Evolutionary conservation across 2,797 vertebrate genomes (phyloP).

Genomic region (Intellagama lesueurii): DNA sequence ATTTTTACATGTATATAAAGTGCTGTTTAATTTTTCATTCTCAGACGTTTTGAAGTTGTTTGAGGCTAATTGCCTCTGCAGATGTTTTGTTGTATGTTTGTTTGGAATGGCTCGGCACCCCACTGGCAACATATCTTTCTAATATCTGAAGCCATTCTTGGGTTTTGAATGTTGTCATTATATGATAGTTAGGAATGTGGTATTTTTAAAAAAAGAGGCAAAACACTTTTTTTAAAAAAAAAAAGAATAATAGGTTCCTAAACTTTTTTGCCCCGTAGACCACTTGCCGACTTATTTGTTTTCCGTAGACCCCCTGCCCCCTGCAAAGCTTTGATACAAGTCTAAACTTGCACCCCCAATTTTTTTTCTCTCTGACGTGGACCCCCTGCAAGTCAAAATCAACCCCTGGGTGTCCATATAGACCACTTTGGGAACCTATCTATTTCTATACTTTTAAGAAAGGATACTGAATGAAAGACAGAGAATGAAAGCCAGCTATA

Average conservation of each 20-base stretch:
- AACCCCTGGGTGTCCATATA: too few relatives aligned
- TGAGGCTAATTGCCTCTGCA: not conserved
- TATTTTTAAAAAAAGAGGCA: not conserved
- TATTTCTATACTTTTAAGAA: not conserved
- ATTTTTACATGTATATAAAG: not conserved
- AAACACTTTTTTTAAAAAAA: not conserved
- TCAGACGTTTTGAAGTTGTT: not conserved
- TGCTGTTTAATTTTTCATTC: not conserved
- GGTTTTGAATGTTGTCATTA: slow-evolving; percentile 2
- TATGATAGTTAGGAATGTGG: not conserved
- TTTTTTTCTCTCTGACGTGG: too few relatives aligned
- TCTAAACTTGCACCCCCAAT: too few relatives aligned
- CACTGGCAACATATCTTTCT: not conserved
- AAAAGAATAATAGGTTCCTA: too few relatives aligned
- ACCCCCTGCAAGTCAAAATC: too few relatives aligned
- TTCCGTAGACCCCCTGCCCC: too few relatives aligned
- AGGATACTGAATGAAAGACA: not conserved
- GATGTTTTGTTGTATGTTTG: not conserved
- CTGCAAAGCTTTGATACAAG: too few relatives aligned
- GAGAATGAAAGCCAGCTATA: not conserved
- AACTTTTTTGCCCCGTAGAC: too few relatives aligned
- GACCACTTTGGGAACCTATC: too few relatives aligned
- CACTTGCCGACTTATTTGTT: too few relatives aligned
- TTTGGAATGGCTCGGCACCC: not conserved
- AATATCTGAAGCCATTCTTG: slow-evolving; percentile 22